Evolutionary conservation across 1,140 invertebrate species (phyloP).

Genomic region (Gonatopus flavifemur): DNA sequence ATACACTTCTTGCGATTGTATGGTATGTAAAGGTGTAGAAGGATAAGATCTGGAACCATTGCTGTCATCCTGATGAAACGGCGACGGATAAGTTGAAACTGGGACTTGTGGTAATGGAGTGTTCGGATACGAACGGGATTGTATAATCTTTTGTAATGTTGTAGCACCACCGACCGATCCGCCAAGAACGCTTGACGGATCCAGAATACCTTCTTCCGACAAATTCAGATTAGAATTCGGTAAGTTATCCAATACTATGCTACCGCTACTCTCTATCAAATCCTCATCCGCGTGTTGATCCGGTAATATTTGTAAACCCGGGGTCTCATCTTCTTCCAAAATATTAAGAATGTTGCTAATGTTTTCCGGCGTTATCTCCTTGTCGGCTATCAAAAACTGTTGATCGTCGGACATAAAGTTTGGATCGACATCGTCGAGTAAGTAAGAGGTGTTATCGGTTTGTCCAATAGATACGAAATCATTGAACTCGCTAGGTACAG

Average conservation of each 20-base stretch:
- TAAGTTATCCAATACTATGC: conserved; percentile 33
- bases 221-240: conserved; percentile 37
- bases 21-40: conserved; percentile 48
- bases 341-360: conserved; percentile 53
- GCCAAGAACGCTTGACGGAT: conserved; percentile 32
- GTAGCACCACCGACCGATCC: conserved; percentile 17
- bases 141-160: conserved; percentile 42
- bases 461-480: conserved; percentile 65
- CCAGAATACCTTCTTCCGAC: conserved; percentile 29
- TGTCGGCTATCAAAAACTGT: conserved; percentile 47
- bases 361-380: conserved; percentile 52
- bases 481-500: conserved; percentile 70
- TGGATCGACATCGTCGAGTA: conserved; percentile 47
- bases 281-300: conserved; percentile 35
- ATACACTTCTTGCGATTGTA: conserved; percentile 40
- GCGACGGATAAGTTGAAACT: conserved; percentile 24
- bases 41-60: conserved; percentile 53
- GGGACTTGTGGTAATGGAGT: conserved; percentile 51
- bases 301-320: conserved; percentile 37
- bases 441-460: conserved; percentile 55
- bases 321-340: conserved; percentile 42
- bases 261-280: conserved; percentile 28
- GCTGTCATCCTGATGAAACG: conserved; percentile 41
- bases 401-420: conserved; percentile 47
- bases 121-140: conserved; percentile 55